Percentiles rank a stretch among this genome's conserved stretches.
Conservation (phyloP, 2,113 vertebrate species). For the Lycaon pictus region DNA sequence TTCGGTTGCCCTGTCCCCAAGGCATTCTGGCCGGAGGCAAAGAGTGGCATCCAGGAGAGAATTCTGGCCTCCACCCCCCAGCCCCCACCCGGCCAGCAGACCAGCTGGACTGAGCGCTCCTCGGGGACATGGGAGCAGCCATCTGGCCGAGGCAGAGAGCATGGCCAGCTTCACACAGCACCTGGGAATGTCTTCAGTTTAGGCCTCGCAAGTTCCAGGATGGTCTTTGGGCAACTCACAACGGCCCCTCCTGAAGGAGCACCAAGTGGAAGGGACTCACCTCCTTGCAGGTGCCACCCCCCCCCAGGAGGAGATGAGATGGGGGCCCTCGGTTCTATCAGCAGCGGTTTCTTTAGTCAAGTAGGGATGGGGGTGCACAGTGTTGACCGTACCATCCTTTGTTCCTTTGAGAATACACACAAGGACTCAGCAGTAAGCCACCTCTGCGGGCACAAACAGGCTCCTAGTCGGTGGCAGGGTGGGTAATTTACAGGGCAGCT, state of each 20-base stretch:
- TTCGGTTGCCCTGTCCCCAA: neutral
- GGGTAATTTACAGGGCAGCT: neutral
- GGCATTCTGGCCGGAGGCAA: neutral
- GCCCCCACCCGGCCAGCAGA: neutral
- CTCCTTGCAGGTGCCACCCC: neutral
- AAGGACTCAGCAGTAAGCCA: neutral
- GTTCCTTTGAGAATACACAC: neutral
- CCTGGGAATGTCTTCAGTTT: neutral
- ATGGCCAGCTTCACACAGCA: accelerated
- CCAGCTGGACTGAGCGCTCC: neutral
- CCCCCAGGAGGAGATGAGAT: too few species aligned
- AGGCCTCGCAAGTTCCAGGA: neutral
- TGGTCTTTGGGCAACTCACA: neutral
- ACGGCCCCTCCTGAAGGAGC: neutral
- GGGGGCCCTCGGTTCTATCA: neutral
- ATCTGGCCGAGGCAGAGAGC: neutral
- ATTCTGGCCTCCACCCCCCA: neutral
- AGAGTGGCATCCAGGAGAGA: neutral
- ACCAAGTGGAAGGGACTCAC: neutral
- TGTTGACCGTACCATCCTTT: neutral
- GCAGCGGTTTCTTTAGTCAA: neutral
- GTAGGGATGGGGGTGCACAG: neutral
- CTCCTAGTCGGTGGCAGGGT: accelerated
- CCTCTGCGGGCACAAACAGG: neutral
- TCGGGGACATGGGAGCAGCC: neutral